Evolutionary conservation across 1,140 invertebrate genomes (phyloP).

Genomic region (Anastatus disparis): DNA sequence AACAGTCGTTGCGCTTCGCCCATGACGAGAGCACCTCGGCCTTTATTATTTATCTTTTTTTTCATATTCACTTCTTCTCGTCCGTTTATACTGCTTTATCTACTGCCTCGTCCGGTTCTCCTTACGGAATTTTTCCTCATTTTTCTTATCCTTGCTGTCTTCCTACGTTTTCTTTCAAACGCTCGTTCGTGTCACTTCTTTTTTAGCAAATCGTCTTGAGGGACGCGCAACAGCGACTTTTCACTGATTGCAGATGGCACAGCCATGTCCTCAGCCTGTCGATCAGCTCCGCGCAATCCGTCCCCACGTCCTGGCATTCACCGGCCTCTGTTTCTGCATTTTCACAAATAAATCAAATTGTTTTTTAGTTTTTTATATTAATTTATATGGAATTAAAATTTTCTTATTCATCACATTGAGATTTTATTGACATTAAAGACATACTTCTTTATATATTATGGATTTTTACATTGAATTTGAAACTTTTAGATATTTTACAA

Average conservation of each 20-base stretch:
- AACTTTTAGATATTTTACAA: too few relatives aligned
- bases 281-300: conserved; percentile 66
- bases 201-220: conserved; percentile 60
- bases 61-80: background rate
- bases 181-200: conserved; percentile 19
- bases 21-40: conserved; percentile 15
- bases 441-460: too few relatives aligned
- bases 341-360: too few relatives aligned
- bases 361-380: too few relatives aligned
- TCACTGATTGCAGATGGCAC: conserved; percentile 67
- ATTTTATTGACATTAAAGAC: too few relatives aligned
- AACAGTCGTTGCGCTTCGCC: conserved; percentile 26
- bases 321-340: conserved; percentile 62
- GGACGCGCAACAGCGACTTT: conserved; percentile 64
- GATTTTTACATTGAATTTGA: too few relatives aligned
- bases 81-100: background rate
- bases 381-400: too few relatives aligned
- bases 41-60: background rate
- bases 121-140: background rate
- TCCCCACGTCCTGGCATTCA: conserved; percentile 62
- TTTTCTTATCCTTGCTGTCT: too few relatives aligned
- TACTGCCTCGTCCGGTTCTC: background rate
- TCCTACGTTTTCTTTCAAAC: background rate
- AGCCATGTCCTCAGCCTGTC: conserved; percentile 67
- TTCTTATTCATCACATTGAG: conserved; percentile 1